Evolutionary conservation across 2,113 vertebrate species (phyloP).

Genomic region (Ceyx margarethae): DNA sequence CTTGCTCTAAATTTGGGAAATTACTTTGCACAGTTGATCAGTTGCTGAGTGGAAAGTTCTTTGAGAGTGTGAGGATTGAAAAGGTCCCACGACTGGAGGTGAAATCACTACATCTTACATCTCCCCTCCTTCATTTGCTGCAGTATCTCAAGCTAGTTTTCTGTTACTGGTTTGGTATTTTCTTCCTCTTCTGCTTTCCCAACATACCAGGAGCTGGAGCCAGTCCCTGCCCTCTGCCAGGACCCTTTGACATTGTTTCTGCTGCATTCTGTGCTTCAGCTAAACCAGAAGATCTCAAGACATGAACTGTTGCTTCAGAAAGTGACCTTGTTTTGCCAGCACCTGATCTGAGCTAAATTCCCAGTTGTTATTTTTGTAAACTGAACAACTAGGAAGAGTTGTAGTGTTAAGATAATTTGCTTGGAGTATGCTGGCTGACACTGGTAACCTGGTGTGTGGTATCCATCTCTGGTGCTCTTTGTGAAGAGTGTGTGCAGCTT

Average conservation of each 20-base stretch:
- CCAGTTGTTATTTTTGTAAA: constrained; percentile 3
- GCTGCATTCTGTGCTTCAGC: background rate
- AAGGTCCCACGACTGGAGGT: background rate
- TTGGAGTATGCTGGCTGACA: background rate
- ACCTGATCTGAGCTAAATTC: constrained; percentile 60
- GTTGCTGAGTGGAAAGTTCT: background rate
- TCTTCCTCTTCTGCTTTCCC: constrained; percentile 22
- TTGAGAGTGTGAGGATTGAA: background rate
- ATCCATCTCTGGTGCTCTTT: background rate
- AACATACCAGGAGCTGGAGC: background rate
- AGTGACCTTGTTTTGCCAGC: constrained; percentile 55
- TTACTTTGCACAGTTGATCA: background rate
- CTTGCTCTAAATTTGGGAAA: background rate
- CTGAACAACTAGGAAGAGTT: constrained; percentile 47
- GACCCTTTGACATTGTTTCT: background rate
- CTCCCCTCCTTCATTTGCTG: background rate
- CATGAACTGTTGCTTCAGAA: background rate
- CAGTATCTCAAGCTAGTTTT: background rate
- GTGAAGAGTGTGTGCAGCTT: accelerated
- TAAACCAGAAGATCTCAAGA: background rate
- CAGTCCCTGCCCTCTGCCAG: background rate
- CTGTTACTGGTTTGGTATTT: background rate
- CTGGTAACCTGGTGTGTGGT: background rate
- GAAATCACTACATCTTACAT: background rate
- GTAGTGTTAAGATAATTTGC: constrained; percentile 13